Evolutionary conservation across 1,140 invertebrate species (phyloP), one percentile per base, ranked within the genome.

Genomic region (roundworm (Caenorhabditis elegans)): DNA sequence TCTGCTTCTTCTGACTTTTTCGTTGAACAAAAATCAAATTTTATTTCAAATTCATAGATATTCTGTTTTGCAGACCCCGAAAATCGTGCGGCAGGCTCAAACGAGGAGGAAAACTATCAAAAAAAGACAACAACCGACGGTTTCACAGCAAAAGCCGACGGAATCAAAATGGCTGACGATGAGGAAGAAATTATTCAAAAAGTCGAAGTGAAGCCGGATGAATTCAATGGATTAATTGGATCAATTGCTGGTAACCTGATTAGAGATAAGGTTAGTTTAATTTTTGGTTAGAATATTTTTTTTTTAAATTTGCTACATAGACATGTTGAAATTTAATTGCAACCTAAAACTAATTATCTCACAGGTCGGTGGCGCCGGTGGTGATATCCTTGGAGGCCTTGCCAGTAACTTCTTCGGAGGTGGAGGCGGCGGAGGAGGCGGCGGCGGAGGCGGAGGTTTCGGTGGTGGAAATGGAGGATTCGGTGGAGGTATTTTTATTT

Each of bases 201-300:
- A 39, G 86, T 89, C 13, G 86, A 90, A 60, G 36, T 89, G 34
- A 76, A 88, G 51, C 86, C 79, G 4, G 84, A 89, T 46, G 84
- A 89, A 48, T 89, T 89, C 82, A 89, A 85, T 82, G 88, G 88
- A n/a, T 76, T 89, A 1, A 89, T 89, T 51, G 89, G 88, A 10
- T 89, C 83, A 70, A 82, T 89, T 60, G 89, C 87, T 43, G 89
- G 89, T 6, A 85, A 87, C 82, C 75, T 90, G 26, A 87, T 88
- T 53, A 36, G 84, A 11, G 82, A 88, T 51, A 83, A 85, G 77
- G 76, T 88, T 10, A 78, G 87, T 43, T 8, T 5, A 43, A 43
- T 8, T 43, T 43, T n/a, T n/a, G n/a, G n/a, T n/a, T n/a, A n/a
- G 39, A 5, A 43, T 43, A 43, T 43, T 43, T 8, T 43, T 43